Evolutionary conservation across 2,888 invertebrate species (phyloP).

Genomic region (Lithosia quadra): DNA sequence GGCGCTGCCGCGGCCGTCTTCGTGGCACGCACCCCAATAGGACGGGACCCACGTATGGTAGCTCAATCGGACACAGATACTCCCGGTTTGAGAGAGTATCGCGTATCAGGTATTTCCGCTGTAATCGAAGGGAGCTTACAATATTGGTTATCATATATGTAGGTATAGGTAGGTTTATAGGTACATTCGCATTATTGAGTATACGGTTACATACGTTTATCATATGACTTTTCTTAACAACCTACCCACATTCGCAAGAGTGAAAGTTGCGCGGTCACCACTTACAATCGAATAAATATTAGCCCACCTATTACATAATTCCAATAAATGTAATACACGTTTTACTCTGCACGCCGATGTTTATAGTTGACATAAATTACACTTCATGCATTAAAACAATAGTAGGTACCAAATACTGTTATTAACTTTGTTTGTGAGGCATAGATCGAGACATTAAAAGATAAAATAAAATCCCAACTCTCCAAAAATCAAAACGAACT

Average conservation of each 20-base stretch:
- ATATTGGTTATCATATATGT: background rate
- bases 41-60: background rate
- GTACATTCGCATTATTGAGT: background rate
- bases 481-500: background rate
- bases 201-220: constrained; percentile 58
- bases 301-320: constrained; percentile 75
- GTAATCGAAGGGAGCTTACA: background rate
- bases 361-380: constrained; percentile 30
- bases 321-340: constrained; percentile 69
- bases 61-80: background rate
- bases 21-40: too few species aligned
- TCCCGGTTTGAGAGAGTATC: background rate
- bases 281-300: constrained; percentile 83
- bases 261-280: constrained; percentile 77
- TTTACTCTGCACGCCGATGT: constrained; percentile 46
- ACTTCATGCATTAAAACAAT: constrained; percentile 15
- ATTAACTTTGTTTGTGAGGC: background rate
- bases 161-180: background rate
- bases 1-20: too few species aligned
- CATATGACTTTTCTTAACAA: constrained; percentile 69
- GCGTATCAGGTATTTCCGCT: background rate
- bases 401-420: background rate
- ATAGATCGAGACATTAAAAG: background rate
- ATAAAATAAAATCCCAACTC: background rate
- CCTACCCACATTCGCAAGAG: constrained; percentile 70